phyloP scores from a whole-genome alignment of 2,888 invertebrate species.

The Chaetogeoica ovagalla region DNA sequence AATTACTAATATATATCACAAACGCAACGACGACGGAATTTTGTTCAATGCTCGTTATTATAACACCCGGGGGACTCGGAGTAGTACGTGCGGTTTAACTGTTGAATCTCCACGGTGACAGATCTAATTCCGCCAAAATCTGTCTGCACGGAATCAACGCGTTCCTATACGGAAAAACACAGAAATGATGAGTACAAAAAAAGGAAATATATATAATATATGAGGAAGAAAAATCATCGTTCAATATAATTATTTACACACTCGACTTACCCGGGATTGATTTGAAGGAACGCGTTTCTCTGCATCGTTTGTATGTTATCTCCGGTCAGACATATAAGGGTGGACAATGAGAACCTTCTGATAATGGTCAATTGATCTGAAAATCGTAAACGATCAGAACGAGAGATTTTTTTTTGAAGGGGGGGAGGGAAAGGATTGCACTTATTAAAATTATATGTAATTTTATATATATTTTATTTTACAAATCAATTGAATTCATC shows the following conservation, averaged over 20 bases:
- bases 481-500: no score
- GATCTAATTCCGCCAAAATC: constrained; percentile 38
- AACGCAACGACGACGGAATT: constrained; percentile 19
- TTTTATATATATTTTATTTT: no score
- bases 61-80: neutral
- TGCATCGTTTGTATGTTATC: constrained; percentile 70
- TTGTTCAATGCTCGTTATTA: neutral
- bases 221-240: no score
- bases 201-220: no score
- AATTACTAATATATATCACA: constrained; percentile 37
- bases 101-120: constrained; percentile 47
- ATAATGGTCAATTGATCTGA: constrained; percentile 73
- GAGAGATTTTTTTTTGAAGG: no score
- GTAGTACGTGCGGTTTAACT: constrained; percentile 19
- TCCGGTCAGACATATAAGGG: constrained; percentile 75
- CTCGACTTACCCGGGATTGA: constrained; percentile 49
- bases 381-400: constrained; percentile 31
- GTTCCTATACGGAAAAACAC: constrained; percentile 7
- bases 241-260: no score
- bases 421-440: no score
- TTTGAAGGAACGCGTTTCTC: constrained; percentile 63
- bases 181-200: neutral
- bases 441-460: no score
- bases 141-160: constrained; percentile 43
- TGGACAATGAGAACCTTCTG: constrained; percentile 74